phyloP scores from a whole-genome alignment of 1,140 invertebrate genomes.

The Mya arenaria region DNA sequence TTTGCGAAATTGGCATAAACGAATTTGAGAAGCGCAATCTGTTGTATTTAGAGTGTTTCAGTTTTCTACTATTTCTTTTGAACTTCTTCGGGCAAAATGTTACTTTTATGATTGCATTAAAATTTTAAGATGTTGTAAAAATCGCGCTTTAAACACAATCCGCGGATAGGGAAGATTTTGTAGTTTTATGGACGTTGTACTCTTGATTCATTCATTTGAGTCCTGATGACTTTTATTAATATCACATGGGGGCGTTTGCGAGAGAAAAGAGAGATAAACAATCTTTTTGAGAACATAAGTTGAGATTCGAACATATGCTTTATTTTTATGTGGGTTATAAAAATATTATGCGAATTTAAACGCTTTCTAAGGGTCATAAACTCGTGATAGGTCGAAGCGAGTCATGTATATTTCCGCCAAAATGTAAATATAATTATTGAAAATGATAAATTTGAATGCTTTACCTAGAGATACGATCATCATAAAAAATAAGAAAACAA shows the following conservation, averaged over 20 bases:
- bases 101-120: constrained; percentile 50
- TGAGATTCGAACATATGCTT: constrained; percentile 53
- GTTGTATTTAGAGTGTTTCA: constrained; percentile 15
- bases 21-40: constrained; percentile 46
- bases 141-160: constrained; percentile 24
- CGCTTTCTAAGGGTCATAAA: constrained; percentile 31
- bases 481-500: constrained; percentile 43
- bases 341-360: constrained; percentile 58
- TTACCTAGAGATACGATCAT: constrained; percentile 37
- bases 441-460: constrained; percentile 40
- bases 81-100: neutral
- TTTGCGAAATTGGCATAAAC: constrained; percentile 32
- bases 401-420: constrained; percentile 50
- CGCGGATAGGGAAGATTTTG: constrained; percentile 15
- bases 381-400: constrained; percentile 26
- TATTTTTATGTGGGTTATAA: constrained; percentile 52
- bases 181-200: constrained; percentile 47
- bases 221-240: constrained; percentile 43
- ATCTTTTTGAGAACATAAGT: constrained; percentile 38
- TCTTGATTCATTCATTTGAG: constrained; percentile 5
- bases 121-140: constrained; percentile 50
- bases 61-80: constrained; percentile 53
- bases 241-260: constrained; percentile 40
- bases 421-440: constrained; percentile 58
- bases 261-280: constrained; percentile 43